These are phyloP conservation scores for Aix galericulata DNA, from an alignment of 2,113 vertebrate species.

Conservation along the genomic window DNA sequence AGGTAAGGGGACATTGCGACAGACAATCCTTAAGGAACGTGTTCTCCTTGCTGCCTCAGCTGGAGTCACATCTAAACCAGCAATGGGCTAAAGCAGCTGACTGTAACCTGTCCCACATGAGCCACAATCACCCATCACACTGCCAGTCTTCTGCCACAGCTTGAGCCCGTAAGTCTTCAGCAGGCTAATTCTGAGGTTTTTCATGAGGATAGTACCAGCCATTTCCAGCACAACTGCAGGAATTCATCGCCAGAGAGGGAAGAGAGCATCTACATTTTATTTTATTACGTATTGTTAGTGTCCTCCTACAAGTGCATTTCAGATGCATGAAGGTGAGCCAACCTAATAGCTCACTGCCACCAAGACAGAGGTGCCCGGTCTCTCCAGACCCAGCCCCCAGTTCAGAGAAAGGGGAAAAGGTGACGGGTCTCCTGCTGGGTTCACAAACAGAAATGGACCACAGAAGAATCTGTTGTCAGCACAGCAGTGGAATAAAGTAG, in stretches of 20 bases:
- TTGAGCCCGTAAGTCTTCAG: not conserved
- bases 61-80: not conserved
- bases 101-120: accelerated
- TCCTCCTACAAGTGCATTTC: not conserved
- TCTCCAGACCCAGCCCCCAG: not conserved
- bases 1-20: not conserved
- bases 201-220: not conserved
- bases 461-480: not conserved
- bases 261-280: not conserved
- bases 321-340: not conserved
- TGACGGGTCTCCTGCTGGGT: not conserved
- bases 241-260: not conserved
- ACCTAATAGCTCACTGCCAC: not conserved
- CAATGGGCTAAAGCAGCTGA: not conserved
- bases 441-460: not conserved
- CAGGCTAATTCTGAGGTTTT: not conserved
- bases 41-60: not conserved
- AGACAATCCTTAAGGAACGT: not conserved
- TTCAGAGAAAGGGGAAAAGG: not conserved
- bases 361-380: not conserved
- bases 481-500: not conserved
- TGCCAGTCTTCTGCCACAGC: accelerated
- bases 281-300: not conserved
- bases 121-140: not conserved
- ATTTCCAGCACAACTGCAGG: not conserved